Base-by-base conservation (phyloP, 2,797 vertebrate genomes). In the Hybognathus amarus region DNA sequence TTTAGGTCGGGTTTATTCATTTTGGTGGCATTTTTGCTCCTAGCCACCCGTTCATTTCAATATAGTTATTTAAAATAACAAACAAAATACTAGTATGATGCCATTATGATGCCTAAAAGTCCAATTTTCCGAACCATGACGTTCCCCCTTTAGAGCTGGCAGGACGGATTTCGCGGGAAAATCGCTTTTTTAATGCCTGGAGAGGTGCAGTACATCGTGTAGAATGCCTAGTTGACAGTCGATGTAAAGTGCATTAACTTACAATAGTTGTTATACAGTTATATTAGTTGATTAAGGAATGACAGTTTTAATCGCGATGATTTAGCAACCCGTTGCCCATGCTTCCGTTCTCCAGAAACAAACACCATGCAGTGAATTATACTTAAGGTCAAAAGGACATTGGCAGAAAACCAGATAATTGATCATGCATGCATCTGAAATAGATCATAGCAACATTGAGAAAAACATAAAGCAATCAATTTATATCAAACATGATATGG, bases 91-190 rank as follows among this genome's bases (percentile, higher is more conserved):
- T 33, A 2, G 1, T 33, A 17, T 18, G 15, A 33, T 33, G 6
- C 3, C 3, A 2, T 1, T 33, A 17, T 18, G 15, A 33, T 33
- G 6, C 3, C 3, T 9, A 33, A 33, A 30, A 40, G 12, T 30
- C 0, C 18, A 0, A 9, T 4, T 15, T 64, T 33, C 15, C 3
- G 33, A 36, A 20, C 17, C 17, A 9, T 20, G 0, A 0, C 17
- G 17, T 66, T 20, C 30, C 1, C 2, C 17, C 1, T 10, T 66
- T 9, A 36, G 30, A 20, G 63, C 17, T 36, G 17, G 11, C 17
- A 1, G 17, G 30, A 10, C 17, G 17, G 7, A 2, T 66, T 66
- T 36, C 1, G 17, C 7, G 15, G 30, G 30, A 64, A n/a, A 64
- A 64, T 33, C 6, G 1, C 15, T 17, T 33, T 30, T 27, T 33